These are phyloP conservation scores for Hemiscyllium ocellatum DNA, from an alignment of 2,113 vertebrate species.

Conservation along the genomic window DNA sequence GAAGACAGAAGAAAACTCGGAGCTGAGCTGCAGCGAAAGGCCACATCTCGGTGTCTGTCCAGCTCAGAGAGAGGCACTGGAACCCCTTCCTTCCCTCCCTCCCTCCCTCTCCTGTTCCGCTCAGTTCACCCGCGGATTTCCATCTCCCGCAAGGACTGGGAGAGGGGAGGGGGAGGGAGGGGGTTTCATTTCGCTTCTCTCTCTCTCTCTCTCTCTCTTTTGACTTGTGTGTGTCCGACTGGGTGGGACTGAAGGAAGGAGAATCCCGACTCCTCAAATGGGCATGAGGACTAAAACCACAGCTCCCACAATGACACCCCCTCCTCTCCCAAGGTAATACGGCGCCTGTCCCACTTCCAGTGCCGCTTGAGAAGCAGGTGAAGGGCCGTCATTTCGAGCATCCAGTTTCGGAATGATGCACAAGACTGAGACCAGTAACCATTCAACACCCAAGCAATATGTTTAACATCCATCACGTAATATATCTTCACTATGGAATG, in stretches of 20 bases:
- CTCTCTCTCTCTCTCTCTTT: not conserved
- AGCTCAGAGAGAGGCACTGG: not conserved
- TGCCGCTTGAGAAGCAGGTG: no score
- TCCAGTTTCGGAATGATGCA: no score
- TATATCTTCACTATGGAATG: no score
- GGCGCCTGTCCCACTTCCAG: no score
- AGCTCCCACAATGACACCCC: no score
- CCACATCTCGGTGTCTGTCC: not conserved
- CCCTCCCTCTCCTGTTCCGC: not conserved
- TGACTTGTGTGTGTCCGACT: no score
- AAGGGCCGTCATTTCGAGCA: no score
- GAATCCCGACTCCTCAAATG: not conserved
- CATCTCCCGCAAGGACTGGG: not conserved
- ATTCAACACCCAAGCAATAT: no score
- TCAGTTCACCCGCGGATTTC: not conserved
- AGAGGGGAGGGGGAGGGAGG: not conserved
- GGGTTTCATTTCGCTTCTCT: not conserved
- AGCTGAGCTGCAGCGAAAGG: conserved; percentile 16
- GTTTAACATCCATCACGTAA: no score
- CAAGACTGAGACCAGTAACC: no score
- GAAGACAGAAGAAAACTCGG: conserved; percentile 21
- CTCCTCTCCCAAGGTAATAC: no score
- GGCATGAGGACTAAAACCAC: not conserved
- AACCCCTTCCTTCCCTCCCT: not conserved
- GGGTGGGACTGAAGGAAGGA: not conserved